Conservation (phyloP, 2,888 invertebrate species). For the Drosophila histrio region DNA sequence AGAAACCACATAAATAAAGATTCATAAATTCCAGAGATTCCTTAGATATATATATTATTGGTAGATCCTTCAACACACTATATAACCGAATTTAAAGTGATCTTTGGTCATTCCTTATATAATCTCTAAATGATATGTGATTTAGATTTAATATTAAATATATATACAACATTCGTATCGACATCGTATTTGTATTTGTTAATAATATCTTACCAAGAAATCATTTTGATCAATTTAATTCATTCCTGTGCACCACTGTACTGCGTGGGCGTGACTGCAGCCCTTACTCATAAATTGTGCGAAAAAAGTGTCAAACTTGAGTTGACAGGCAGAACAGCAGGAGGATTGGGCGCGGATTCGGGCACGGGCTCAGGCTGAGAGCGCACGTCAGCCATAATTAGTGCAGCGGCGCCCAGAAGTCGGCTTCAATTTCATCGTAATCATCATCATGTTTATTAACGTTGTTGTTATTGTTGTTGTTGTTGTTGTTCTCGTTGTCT, state of each 20-base stretch:
- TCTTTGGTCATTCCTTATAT: too few species aligned
- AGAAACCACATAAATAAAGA: too few species aligned
- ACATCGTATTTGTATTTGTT: too few species aligned
- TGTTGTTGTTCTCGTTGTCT: conserved; percentile 43
- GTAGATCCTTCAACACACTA: too few species aligned
- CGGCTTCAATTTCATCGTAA: conserved; percentile 67
- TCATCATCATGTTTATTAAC: conserved; percentile 36
- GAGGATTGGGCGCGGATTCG: neutral
- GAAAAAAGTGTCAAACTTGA: conserved; percentile 78
- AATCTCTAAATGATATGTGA: too few species aligned
- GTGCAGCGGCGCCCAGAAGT: conserved; percentile 69
- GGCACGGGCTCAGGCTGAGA: neutral
- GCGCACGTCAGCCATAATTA: conserved; percentile 72
- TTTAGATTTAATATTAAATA: too few species aligned
- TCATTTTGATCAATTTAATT: too few species aligned
- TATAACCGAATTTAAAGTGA: too few species aligned
- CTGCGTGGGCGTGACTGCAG: conserved; percentile 12
- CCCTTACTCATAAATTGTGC: conserved; percentile 69
- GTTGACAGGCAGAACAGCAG: conserved; percentile 62
- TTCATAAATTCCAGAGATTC: too few species aligned
- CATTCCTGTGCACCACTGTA: conserved; percentile 35
- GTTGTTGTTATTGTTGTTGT: conserved; percentile 26
- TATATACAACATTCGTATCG: too few species aligned
- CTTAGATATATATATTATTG: too few species aligned
- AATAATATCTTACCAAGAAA: too few species aligned